Conservation (phyloP, 1,140 invertebrate species). For the Acromyrmex charruanus region DNA sequence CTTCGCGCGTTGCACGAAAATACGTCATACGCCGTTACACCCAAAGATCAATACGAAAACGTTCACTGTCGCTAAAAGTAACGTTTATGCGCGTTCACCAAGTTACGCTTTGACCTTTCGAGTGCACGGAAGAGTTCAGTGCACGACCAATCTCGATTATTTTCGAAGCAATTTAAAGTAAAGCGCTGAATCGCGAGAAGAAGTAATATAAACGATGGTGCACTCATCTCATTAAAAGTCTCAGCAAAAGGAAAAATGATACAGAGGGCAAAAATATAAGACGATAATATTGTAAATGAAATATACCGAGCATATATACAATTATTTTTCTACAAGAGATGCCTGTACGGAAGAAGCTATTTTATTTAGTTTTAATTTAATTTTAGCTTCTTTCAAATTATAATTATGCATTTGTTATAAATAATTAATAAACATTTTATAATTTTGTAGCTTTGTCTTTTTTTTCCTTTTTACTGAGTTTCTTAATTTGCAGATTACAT, state of each 20-base stretch:
- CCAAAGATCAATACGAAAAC: constrained; percentile 35
- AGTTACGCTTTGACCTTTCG: constrained; percentile 25
- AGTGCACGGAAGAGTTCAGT: constrained; percentile 26
- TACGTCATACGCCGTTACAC: not conserved
- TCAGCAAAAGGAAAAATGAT: not conserved
- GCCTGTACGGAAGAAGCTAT: not conserved
- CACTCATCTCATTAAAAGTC: not conserved
- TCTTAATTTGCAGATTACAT: not conserved
- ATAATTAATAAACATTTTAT: not conserved
- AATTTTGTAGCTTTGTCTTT: not conserved
- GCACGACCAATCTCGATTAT: constrained; percentile 34
- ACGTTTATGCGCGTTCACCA: constrained; percentile 14
- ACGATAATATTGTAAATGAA: not conserved
- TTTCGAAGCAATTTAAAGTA: not conserved
- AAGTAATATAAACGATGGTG: not conserved
- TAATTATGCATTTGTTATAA: not conserved
- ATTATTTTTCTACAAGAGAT: constrained; percentile 4
- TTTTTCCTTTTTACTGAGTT: not conserved
- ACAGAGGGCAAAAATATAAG: too few species aligned
- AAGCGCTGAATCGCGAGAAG: not conserved
- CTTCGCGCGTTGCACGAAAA: constrained; percentile 35
- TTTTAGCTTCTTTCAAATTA: not conserved
- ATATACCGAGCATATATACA: not conserved
- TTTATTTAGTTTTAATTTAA: constrained; percentile 1
- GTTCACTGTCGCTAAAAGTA: not conserved